phyloP scores from a whole-genome alignment of 2,888 invertebrate genomes.

The Apodemia hepburni region DNA sequence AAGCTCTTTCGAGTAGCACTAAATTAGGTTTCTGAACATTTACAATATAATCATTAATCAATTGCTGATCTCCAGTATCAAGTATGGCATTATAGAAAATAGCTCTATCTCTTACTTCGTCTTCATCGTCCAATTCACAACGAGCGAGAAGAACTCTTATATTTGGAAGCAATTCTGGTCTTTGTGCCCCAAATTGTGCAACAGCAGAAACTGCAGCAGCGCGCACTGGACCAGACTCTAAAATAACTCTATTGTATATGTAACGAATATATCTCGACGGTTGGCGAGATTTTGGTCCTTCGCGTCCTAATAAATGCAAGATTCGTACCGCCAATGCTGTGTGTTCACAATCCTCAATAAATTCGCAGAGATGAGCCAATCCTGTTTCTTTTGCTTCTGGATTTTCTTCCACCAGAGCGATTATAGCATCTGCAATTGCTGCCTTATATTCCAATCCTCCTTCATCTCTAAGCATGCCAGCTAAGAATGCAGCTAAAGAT shows the following conservation, averaged over 20 bases:
- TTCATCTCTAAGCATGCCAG: constrained; percentile 98
- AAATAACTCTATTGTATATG: constrained; percentile 94
- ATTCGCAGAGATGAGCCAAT: constrained; percentile 98
- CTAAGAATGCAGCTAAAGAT: constrained; percentile 97
- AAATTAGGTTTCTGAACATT: constrained; percentile 90
- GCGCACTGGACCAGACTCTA: constrained; percentile 96
- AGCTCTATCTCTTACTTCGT: constrained; percentile 98
- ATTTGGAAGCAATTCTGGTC: constrained; percentile 84
- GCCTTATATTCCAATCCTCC: constrained; percentile 99
- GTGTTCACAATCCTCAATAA: constrained; percentile 99
- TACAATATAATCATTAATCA: constrained; percentile 89
- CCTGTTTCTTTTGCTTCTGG: constrained; percentile 98
- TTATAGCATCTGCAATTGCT: constrained; percentile 98
- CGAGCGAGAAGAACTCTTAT: constrained; percentile 89
- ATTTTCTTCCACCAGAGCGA: constrained; percentile 98
- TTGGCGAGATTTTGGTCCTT: constrained; percentile 97
- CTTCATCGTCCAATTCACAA: constrained; percentile 97
- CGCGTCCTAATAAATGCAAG: constrained; percentile 96
- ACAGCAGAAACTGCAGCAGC: constrained; percentile 99
- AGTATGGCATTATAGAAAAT: constrained; percentile 96
- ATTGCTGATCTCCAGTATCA: constrained; percentile 82
- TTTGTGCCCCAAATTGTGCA: constrained; percentile 98
- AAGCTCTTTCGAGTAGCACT: constrained; percentile 92
- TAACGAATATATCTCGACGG: constrained; percentile 93
- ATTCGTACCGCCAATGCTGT: constrained; percentile 97